These are phyloP conservation scores for Sarcophaga carnaria DNA, from an alignment of 2,888 invertebrate genomes.

Conservation along the genomic window DNA sequence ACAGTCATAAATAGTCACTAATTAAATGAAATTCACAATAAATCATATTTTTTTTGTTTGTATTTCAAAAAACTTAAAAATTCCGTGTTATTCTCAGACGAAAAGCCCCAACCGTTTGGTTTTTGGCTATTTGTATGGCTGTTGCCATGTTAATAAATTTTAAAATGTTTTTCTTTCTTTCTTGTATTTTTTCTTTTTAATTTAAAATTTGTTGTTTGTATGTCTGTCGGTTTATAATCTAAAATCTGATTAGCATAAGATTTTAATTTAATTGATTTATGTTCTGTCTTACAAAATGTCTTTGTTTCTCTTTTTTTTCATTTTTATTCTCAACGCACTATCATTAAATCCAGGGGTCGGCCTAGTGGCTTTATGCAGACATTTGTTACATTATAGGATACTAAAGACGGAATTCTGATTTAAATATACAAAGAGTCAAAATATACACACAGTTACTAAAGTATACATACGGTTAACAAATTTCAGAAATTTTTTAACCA, in stretches of 20 bases:
- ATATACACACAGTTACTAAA: too few relatives aligned
- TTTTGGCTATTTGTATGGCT: constrained; percentile 28
- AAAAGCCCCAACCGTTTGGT: too few relatives aligned
- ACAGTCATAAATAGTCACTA: constrained; percentile 37
- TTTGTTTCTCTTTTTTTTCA: neutral
- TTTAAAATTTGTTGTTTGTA: constrained; percentile 12
- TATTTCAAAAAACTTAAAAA: neutral
- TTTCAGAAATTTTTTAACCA: too few relatives aligned
- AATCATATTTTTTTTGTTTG: constrained; percentile 51
- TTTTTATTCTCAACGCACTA: too few relatives aligned
- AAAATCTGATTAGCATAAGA: constrained; percentile 59
- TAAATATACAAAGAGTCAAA: too few relatives aligned
- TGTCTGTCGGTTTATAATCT: constrained; percentile 31
- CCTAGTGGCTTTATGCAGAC: too few relatives aligned
- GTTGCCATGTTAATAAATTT: constrained; percentile 58
- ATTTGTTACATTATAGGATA: too few relatives aligned
- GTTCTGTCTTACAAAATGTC: constrained; percentile 32
- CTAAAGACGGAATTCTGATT: fast-evolving
- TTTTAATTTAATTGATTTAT: constrained; percentile 67
- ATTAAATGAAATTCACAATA: constrained; percentile 62
- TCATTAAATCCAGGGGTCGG: too few relatives aligned
- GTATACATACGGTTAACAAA: too few relatives aligned
- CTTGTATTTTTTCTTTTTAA: neutral
- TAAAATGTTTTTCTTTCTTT: neutral
- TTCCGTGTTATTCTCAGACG: neutral